Base-by-base conservation (phyloP, 1,140 invertebrate genomes). In the Orchestia grillus region DNA sequence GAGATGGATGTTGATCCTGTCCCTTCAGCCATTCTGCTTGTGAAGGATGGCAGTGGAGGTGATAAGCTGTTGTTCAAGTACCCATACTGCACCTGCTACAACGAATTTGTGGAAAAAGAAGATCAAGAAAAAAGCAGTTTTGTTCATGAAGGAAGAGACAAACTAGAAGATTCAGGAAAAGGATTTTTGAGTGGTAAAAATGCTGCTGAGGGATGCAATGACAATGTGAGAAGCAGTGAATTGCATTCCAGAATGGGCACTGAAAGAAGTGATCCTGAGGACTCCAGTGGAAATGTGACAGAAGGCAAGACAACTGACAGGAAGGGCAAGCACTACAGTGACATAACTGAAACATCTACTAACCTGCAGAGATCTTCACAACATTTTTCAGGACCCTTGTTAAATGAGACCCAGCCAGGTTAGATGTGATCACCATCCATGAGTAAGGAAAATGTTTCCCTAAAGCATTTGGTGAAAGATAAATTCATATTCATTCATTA, bases 1-100 rank as follows among this genome's bases (percentile, higher is more conserved):
- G 36, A 90, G 42, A 90, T 90, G 88, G 88, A 90, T 41, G 43
- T 90, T 42, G 43, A 90, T 44, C 88, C 88, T 42, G 43, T 90
- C 42, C 88, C 88, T 19, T 23, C 88, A 42, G 88, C 88, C 15
- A 90, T 90, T 90, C 88, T 90, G 28, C 88, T 90, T 8, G 88
- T 90, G 6, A 90, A 90, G 43, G 88, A 90, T 90, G 88, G 88
- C n/a, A 90, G 88, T 90, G 88, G 88, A 42, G 88, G 88, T 42
- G 88, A 90, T 44, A 90, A 90, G 88, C 88, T 90, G 41, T 90
- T 90, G 28, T 90, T 90, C 28, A 90, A 90, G 28, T 90, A 90
- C 42, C 88, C 88, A 90, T 90, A 90, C 88, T 90, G 88, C 28
- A 42, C 43, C 41, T 90, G 88, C 88, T 90, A 90, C 43, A 44